Conservation (phyloP, 2,113 vertebrate genomes). For the Alces alces region DNA sequence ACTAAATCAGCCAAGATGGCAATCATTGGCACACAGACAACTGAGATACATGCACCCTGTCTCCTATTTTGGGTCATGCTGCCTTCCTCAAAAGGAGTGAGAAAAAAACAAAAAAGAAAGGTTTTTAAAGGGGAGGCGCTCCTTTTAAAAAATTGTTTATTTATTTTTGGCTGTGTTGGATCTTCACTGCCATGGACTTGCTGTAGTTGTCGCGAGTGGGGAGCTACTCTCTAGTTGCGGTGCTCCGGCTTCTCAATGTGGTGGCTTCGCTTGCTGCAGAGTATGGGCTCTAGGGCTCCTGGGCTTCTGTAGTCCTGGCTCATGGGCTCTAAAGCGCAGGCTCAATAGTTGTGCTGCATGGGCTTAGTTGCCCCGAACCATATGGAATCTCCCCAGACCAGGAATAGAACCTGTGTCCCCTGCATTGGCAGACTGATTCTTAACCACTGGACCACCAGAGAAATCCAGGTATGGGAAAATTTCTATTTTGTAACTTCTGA, state of each 20-base stretch:
- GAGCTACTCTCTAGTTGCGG: not conserved
- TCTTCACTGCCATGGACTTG: fast-evolving
- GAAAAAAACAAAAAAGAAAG: not conserved
- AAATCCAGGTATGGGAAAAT: not conserved
- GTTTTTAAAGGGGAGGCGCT: not conserved
- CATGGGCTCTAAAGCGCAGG: not conserved
- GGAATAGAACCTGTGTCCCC: not conserved
- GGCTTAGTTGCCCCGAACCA: not conserved
- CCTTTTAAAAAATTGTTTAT: not conserved
- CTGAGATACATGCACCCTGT: not conserved
- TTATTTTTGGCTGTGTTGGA: not conserved
- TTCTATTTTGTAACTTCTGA: too few relatives aligned
- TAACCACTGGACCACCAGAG: not conserved
- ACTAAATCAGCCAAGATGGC: not conserved
- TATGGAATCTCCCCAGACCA: not conserved
- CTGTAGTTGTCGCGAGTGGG: not conserved
- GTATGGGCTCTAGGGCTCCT: not conserved
- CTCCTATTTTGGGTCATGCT: not conserved
- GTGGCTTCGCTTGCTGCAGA: not conserved
- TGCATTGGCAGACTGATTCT: not conserved
- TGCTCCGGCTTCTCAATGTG: not conserved
- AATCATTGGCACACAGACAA: not conserved
- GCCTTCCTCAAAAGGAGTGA: not conserved
- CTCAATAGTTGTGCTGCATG: not conserved
- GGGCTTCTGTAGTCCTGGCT: fast-evolving